Conservation (phyloP, 2,888 invertebrate species). For the Morpho achilles region DNA sequence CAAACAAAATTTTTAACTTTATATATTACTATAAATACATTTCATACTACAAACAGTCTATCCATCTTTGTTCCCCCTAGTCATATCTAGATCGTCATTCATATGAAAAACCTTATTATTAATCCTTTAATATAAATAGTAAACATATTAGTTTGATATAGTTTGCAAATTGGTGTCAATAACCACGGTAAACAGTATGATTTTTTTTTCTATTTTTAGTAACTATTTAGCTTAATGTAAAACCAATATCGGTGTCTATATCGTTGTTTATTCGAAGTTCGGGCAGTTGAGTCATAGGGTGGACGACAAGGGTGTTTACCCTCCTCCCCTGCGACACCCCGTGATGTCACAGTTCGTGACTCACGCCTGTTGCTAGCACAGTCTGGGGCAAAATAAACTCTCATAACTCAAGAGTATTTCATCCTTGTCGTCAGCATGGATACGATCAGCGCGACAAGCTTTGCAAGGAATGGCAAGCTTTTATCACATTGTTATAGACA, state of each 20-base stretch:
- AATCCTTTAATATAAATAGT: background rate
- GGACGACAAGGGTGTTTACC: slow-evolving; percentile 33
- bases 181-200: too few species aligned
- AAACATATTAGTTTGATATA: background rate
- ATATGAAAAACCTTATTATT: background rate
- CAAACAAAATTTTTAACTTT: too few species aligned
- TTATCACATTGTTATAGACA: background rate
- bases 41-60: too few species aligned
- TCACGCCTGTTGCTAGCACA: slow-evolving; percentile 27
- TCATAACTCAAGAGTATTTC: slow-evolving; percentile 3
- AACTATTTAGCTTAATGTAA: slow-evolving; percentile 11
- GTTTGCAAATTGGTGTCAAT: too few species aligned
- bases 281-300: slow-evolving; percentile 32
- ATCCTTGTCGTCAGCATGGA: slow-evolving; percentile 11
- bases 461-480: background rate
- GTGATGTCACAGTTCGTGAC: slow-evolving; percentile 37
- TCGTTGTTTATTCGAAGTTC: slow-evolving; percentile 18
- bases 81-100: too few species aligned
- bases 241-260: slow-evolving; percentile 23
- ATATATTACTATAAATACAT: too few species aligned
- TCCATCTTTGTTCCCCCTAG: too few species aligned
- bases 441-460: slow-evolving; percentile 1
- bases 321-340: slow-evolving; percentile 29
- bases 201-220: too few species aligned
- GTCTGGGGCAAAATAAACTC: slow-evolving; percentile 22